phyloP scores from a whole-genome alignment of 2,888 invertebrate species.

The Cataglyphis albicans region DNA sequence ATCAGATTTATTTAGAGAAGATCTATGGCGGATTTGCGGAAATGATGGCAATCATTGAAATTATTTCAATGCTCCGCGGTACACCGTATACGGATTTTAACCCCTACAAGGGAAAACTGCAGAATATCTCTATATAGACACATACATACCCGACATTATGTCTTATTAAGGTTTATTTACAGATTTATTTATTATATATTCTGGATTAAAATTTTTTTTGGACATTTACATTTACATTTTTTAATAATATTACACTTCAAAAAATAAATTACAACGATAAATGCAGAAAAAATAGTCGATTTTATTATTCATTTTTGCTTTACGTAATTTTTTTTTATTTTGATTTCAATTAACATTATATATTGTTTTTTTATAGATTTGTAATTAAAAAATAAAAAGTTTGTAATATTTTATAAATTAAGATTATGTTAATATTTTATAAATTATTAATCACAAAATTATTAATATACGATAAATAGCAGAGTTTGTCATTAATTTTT shows the following conservation, averaged over 20 bases:
- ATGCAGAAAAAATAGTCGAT: not conserved
- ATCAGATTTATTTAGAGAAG: constrained; percentile 42
- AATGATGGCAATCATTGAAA: constrained; percentile 16
- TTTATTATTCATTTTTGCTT: not conserved
- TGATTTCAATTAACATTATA: not conserved
- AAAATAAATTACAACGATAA: not conserved
- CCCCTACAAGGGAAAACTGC: not conserved
- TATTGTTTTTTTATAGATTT: not conserved
- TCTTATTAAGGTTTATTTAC: constrained; percentile 17
- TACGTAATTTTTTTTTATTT: not conserved
- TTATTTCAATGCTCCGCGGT: constrained; percentile 10
- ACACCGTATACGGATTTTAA: not conserved
- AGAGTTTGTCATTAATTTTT: not conserved
- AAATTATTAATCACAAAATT: not conserved
- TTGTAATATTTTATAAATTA: not conserved
- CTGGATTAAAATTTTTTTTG: not conserved
- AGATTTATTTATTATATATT: not conserved
- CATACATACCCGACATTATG: not conserved
- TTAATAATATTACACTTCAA: not conserved
- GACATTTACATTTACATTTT: too few relatives aligned
- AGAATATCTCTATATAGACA: not conserved
- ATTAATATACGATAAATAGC: not conserved
- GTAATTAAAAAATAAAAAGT: not conserved
- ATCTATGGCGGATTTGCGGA: constrained; percentile 19
- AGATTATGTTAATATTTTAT: constrained; percentile 1